Evolutionary conservation across 2,113 vertebrate species (phyloP).

Genomic region (Eolophus roseicapilla): DNA sequence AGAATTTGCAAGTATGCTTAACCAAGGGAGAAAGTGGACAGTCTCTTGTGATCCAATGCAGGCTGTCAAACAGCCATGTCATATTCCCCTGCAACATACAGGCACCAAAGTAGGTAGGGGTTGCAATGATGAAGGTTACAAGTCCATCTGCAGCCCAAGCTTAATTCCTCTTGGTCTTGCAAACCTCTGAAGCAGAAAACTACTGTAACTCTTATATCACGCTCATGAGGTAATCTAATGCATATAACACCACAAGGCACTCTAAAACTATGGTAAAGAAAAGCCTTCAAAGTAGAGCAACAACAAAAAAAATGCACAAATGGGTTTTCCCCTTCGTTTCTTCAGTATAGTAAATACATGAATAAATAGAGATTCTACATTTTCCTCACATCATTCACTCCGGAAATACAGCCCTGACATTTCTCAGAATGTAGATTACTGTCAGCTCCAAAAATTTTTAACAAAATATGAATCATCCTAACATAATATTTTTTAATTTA

Average conservation of each 20-base stretch:
- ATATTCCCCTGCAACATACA: neutral
- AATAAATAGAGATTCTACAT: constrained; percentile 1
- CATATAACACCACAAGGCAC: neutral
- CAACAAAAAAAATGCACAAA: neutral
- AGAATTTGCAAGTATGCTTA: neutral
- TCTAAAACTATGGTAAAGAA: neutral
- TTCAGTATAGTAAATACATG: neutral
- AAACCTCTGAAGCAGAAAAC: neutral
- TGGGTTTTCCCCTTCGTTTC: neutral
- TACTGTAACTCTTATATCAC: neutral
- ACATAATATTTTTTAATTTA: neutral
- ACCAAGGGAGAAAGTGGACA: neutral
- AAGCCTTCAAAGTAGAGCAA: neutral
- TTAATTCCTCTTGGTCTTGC: neutral
- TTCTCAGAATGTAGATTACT: neutral
- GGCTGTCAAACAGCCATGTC: neutral
- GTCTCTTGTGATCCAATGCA: neutral
- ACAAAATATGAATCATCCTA: neutral
- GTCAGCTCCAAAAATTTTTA: neutral
- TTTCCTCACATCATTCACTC: neutral
- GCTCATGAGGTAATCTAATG: neutral
- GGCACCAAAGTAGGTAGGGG: neutral
- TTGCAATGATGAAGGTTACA: neutral
- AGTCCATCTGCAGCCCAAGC: neutral
- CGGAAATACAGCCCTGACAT: neutral